Percentiles rank a stretch among this genome's conserved stretches.
These are phyloP conservation scores for Sipha flava DNA, from an alignment of 1,140 invertebrate genomes.

Conservation along the genomic window DNA sequence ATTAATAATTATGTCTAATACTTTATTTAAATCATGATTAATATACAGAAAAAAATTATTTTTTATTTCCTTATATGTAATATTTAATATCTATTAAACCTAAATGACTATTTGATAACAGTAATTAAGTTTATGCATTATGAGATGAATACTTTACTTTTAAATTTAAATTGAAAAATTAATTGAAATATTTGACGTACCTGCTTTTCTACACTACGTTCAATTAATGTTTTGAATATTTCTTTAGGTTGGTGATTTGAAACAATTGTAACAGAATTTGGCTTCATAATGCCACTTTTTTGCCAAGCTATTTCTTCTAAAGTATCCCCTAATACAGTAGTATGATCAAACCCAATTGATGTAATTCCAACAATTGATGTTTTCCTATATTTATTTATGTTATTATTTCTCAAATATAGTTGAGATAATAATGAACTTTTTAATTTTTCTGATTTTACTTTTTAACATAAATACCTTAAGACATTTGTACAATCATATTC, in stretches of 20 bases:
- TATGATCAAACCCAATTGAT: slow-evolving; percentile 88
- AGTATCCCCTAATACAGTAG: slow-evolving; percentile 69
- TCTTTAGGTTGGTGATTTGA: slow-evolving; percentile 54
- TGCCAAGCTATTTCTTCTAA: slow-evolving; percentile 84
- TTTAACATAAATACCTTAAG: no score
- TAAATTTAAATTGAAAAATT: no score
- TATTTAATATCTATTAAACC: no score
- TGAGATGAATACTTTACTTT: no score
- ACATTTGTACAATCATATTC: slow-evolving; percentile 91
- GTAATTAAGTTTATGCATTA: no score
- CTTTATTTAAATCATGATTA: background rate
- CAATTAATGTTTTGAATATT: slow-evolving; percentile 61
- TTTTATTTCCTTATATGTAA: no score
- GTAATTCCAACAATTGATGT: slow-evolving; percentile 82
- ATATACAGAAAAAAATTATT: background rate
- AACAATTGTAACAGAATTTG: slow-evolving; percentile 61
- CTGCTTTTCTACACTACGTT: slow-evolving; percentile 57
- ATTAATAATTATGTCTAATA: background rate
- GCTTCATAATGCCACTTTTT: slow-evolving; percentile 94
- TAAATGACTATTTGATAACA: no score
- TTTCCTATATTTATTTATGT: slow-evolving; percentile 46
- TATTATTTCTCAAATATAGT: background rate
- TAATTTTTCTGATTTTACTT: no score
- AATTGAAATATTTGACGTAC: slow-evolving; percentile 42
- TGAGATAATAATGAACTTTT: no score